Evolutionary conservation across 2,888 invertebrate species (phyloP).

Genomic region (Isotomurus palustris): DNA sequence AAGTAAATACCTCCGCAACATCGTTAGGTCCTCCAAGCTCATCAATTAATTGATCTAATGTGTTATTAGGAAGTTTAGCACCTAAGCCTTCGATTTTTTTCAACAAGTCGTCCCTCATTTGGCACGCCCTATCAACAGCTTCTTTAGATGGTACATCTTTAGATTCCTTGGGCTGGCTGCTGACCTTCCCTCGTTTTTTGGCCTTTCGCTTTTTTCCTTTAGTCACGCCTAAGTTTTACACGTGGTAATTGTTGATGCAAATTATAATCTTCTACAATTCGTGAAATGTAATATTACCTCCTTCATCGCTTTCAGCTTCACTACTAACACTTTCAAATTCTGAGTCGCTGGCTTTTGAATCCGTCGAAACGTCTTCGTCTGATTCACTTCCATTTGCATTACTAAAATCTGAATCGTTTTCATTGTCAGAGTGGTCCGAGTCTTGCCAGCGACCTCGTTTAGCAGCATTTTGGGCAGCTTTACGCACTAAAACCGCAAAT

Average conservation of each 20-base stretch:
- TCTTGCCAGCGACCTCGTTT: slow-evolving; percentile 33
- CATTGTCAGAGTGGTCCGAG: slow-evolving; percentile 59
- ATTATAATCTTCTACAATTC: too few species aligned
- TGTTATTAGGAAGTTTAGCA: slow-evolving; percentile 86
- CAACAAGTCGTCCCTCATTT: slow-evolving; percentile 88
- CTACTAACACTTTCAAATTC: slow-evolving; percentile 33
- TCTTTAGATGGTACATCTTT: slow-evolving; percentile 63
- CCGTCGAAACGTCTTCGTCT: slow-evolving; percentile 30
- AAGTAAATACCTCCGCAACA: slow-evolving; percentile 74
- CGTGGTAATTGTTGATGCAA: too few species aligned
- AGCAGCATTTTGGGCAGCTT: slow-evolving; percentile 58
- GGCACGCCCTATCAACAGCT: slow-evolving; percentile 81
- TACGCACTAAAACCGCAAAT: slow-evolving; percentile 51
- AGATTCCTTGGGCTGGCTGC: slow-evolving; percentile 34
- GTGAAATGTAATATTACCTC: slow-evolving; percentile 4
- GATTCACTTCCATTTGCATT: slow-evolving; percentile 47
- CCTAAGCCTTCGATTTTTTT: slow-evolving; percentile 80
- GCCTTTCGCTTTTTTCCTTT: slow-evolving; percentile 10
- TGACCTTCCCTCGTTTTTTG: slow-evolving; percentile 26
- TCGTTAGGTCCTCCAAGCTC: slow-evolving; percentile 95
- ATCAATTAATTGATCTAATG: slow-evolving; percentile 96
- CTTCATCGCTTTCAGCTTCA: slow-evolving; percentile 51
- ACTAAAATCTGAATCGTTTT: slow-evolving; percentile 52
- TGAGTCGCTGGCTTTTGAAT: slow-evolving; percentile 32
- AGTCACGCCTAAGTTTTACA: not conserved